phyloP scores from a whole-genome alignment of 2,888 invertebrate genomes.

The Ectobius pallidus region DNA sequence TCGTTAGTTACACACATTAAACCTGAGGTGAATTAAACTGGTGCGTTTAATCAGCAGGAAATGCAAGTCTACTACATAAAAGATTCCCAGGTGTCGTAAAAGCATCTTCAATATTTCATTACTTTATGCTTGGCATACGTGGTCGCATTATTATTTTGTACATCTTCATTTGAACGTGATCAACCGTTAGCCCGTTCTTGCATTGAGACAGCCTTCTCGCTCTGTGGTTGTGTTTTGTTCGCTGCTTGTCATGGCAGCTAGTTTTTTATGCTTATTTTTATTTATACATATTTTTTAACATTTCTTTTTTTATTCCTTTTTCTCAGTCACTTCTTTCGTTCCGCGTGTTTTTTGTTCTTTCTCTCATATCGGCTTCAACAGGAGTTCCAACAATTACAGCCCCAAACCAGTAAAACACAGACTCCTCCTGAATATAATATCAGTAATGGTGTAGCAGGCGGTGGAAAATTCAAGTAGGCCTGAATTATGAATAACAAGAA shows the following conservation, averaged over 20 bases:
- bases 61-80: neutral
- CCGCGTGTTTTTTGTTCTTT: neutral
- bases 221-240: slow-evolving; percentile 29
- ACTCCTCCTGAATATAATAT: too few relatives aligned
- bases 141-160: neutral
- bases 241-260: slow-evolving; percentile 27
- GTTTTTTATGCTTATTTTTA: slow-evolving; percentile 27
- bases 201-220: neutral
- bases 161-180: neutral
- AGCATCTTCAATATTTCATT: neutral
- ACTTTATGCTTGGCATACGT: neutral
- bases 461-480: too few relatives aligned
- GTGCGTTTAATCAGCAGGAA: too few relatives aligned
- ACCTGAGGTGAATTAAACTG: too few relatives aligned
- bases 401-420: neutral
- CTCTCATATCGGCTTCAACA: slow-evolving; percentile 1
- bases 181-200: neutral
- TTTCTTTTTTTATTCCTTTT: slow-evolving; percentile 16
- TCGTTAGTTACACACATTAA: too few relatives aligned
- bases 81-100: neutral
- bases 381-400: neutral
- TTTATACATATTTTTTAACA: slow-evolving; percentile 27
- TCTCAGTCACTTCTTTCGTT: neutral
- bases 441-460: too few relatives aligned
- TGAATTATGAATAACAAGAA: too few relatives aligned